A percentile compares a stretch with the other conserved stretches of the same genome.
phyloP scores from a whole-genome alignment of 2,888 invertebrate species.

The Epistrophe eligans region DNA sequence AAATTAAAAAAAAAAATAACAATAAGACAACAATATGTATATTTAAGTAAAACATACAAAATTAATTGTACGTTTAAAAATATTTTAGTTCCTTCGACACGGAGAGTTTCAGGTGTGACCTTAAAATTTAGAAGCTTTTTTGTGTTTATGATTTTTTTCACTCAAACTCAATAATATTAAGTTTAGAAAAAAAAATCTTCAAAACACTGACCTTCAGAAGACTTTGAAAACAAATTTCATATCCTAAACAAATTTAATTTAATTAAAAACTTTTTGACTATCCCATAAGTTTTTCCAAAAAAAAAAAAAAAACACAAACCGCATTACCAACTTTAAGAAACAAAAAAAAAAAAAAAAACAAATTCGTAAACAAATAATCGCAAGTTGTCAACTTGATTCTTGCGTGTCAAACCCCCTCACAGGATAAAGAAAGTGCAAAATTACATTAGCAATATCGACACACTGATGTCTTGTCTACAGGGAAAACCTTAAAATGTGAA shows the following conservation, averaged over 20 bases:
- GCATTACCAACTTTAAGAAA: background rate
- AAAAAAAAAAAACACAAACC: background rate
- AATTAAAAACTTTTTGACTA: slow-evolving; percentile 1
- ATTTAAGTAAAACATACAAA: no score
- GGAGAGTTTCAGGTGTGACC: no score
- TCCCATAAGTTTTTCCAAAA: background rate
- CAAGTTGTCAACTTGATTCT: slow-evolving; percentile 49
- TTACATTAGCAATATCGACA: slow-evolving; percentile 18
- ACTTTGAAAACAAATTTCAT: background rate
- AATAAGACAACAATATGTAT: no score
- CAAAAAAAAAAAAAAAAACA: background rate
- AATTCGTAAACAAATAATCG: slow-evolving; percentile 60
- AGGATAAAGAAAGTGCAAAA: background rate
- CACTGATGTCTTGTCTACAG: slow-evolving; percentile 5
- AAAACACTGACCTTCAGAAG: background rate
- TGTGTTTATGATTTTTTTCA: background rate
- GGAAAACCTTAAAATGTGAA: slow-evolving; percentile 9
- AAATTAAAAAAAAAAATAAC: no score
- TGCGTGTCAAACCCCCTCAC: background rate
- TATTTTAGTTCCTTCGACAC: no score
- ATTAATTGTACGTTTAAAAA: no score
- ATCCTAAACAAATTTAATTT: slow-evolving; percentile 11
- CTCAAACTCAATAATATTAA: background rate
- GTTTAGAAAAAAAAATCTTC: background rate
- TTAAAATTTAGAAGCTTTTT: no score